phyloP scores from a whole-genome alignment of 2,797 vertebrate genomes.

The Picus viridis region DNA sequence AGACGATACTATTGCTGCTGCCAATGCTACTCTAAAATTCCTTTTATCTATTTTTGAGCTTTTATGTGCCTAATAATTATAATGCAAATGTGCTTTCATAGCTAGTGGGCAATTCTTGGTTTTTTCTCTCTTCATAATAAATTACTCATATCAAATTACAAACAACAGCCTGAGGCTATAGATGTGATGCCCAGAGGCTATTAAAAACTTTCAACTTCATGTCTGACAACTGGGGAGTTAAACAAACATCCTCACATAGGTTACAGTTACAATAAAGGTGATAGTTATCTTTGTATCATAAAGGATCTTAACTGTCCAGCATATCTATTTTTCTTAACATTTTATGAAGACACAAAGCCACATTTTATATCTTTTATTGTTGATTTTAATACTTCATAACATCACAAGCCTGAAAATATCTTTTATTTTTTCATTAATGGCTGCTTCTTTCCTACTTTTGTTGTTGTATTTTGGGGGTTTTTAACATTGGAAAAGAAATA shows the following conservation, averaged over 20 bases:
- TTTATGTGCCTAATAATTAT: conserved; percentile 68
- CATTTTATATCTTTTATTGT: conserved; percentile 23
- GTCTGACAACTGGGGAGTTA: conserved; percentile 51
- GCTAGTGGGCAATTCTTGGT: conserved; percentile 66
- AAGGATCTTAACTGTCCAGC: not conserved
- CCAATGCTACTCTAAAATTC: conserved; percentile 41
- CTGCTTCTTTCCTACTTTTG: not conserved
- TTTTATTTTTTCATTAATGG: no score
- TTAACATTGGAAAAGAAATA: not conserved
- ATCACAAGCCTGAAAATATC: not conserved
- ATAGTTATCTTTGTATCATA: conserved; percentile 30
- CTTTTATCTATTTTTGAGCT: conserved; percentile 64
- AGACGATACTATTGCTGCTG: conserved; percentile 41
- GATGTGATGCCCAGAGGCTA: conserved; percentile 63
- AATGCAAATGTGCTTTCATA: conserved; percentile 66
- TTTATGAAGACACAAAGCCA: conserved; percentile 2
- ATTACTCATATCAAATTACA: conserved; percentile 69
- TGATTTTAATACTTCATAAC: not conserved
- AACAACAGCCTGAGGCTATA: conserved; percentile 62
- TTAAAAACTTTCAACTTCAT: conserved; percentile 65
- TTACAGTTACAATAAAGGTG: conserved; percentile 45
- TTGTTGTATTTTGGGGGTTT: not conserved
- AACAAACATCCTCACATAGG: conserved; percentile 63
- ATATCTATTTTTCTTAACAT: conserved; percentile 45
- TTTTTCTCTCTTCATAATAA: conserved; percentile 61